Conservation (phyloP, 2,797 vertebrate genomes). For the Cetoscarus ocellatus region DNA sequence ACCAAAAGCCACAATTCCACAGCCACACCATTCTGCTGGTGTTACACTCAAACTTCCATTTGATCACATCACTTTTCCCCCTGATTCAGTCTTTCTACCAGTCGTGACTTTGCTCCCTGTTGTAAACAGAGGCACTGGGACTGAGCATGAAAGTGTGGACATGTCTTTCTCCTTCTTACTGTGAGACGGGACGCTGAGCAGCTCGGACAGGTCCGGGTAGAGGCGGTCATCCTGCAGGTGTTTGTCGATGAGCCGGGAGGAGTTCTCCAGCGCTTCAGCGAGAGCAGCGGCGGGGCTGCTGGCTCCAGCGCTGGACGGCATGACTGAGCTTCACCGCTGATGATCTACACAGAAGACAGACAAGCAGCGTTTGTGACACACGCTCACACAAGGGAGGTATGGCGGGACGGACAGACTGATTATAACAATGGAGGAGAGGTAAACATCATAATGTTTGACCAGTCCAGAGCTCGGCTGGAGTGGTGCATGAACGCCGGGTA, state of each 20-base stretch:
- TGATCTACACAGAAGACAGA: conserved; percentile 10
- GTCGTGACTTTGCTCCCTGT: too few species aligned
- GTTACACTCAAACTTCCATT: too few species aligned
- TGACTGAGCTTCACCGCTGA: conserved; percentile 59
- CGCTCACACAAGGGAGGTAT: fast-evolving
- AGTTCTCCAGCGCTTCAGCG: conserved; percentile 90
- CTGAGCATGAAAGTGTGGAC: too few species aligned
- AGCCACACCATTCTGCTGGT: too few species aligned
- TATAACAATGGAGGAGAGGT: background rate
- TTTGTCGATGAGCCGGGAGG: conserved; percentile 90
- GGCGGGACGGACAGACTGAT: fast-evolving
- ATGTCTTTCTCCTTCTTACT: conserved; percentile 79
- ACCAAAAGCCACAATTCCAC: too few species aligned
- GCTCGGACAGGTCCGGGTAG: conserved; percentile 94
- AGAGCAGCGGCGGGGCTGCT: conserved; percentile 81
- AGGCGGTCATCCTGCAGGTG: conserved; percentile 93
- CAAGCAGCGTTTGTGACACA: background rate
- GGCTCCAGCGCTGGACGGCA: conserved; percentile 88
- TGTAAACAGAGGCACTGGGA: background rate
- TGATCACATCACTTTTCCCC: too few species aligned
- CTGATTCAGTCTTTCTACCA: too few species aligned
- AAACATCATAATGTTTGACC: background rate
- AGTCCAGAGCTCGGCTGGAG: background rate
- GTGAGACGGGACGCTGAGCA: conserved; percentile 90
- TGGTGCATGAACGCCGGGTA: background rate